phyloP scores from a whole-genome alignment of 1,140 invertebrate genomes.

The Helicorthomorpha holstii region DNA sequence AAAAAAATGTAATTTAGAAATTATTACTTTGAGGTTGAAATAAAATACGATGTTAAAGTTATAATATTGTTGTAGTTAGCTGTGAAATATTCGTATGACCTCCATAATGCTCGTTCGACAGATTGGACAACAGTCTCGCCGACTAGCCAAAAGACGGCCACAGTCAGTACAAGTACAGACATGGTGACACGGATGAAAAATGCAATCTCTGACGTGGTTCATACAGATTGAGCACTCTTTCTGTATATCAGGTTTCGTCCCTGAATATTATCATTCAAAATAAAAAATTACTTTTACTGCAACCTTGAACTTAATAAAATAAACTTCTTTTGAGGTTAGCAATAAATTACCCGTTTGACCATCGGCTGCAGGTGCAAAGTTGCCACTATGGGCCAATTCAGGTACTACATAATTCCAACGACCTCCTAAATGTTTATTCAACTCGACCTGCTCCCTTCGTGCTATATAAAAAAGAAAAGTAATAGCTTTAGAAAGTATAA shows the following conservation, averaged over 20 bases:
- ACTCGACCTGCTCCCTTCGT: not conserved
- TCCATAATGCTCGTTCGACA: conserved; percentile 28
- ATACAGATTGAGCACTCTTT: conserved; percentile 34
- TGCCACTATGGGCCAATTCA: conserved; percentile 18
- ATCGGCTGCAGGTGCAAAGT: conserved; percentile 15
- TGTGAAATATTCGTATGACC: conserved; percentile 5
- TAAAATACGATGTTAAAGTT: too few relatives aligned
- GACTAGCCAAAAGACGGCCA: conserved; percentile 25
- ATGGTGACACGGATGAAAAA: conserved; percentile 32
- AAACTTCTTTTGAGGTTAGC: too few relatives aligned
- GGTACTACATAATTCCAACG: conserved; percentile 16
- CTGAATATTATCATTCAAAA: not conserved
- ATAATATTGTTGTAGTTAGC: not conserved
- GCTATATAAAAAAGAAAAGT: not conserved
- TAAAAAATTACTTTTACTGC: conserved; percentile 2
- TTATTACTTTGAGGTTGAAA: too few relatives aligned
- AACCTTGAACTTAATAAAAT: too few relatives aligned
- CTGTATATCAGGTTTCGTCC: conserved; percentile 15
- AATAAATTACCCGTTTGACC: conserved; percentile 6
- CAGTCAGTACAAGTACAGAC: conserved; percentile 30
- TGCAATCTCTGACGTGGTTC: conserved; percentile 28
- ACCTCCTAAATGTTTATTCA: conserved; percentile 12
- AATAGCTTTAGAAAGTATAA: too few relatives aligned
- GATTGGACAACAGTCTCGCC: conserved; percentile 30
- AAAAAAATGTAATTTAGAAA: not conserved